Evolutionary conservation across 37 sponge, comb jelly and placozoan species (phyloP), one percentile per base, ranked within the genome.

Genomic region (Petrosia ficiformis): DNA sequence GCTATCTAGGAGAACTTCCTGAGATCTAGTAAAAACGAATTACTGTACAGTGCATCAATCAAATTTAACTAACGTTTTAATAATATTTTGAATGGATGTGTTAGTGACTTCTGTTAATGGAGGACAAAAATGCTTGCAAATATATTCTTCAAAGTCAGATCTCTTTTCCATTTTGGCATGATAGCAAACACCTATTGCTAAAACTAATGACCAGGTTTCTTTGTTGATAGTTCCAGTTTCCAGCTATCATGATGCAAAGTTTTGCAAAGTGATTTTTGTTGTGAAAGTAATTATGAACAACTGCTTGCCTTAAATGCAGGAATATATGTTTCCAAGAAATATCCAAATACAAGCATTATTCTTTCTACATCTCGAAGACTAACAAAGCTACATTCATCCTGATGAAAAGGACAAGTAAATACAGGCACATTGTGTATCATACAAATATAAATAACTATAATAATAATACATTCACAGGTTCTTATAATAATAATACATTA

Each of bases 361-460:
- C 85, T 52, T 64, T 84, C 79, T 10, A 89, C 77, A 64, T 89
- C 89, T 67, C 89, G 56, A 44, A 89, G 79, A 39, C 84, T 84
- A 19, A 89, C 89, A 71, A 84, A 89, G 39, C 89, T 84, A 57
- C 84, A 89, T 70, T 84, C 85, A 68, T 84, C 85, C 73, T 79
- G 26, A 26, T n/a, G n/a, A n/a, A n/a, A n/a, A n/a, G n/a, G n/a
- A n/a, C n/a, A n/a, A n/a, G n/a, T n/a, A n/a, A n/a, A n/a, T n/a
- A n/a, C n/a, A n/a, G n/a, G n/a, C n/a, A 61, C 63, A 61, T 5
- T n/a, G n/a, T 11, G 6, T 26, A 6, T 26, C 28, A 61, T 26
- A 61, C 63, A 6, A 61, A 26, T 26, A 61, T 61, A 61, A n/a
- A 61, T 6, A 26, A 61, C 14, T 22, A n/a, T 29, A 61, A n/a